Evolutionary conservation across 2,797 vertebrate species (phyloP), one percentile per base, ranked within the genome.

Genomic region (Sebastes itinus): DNA sequence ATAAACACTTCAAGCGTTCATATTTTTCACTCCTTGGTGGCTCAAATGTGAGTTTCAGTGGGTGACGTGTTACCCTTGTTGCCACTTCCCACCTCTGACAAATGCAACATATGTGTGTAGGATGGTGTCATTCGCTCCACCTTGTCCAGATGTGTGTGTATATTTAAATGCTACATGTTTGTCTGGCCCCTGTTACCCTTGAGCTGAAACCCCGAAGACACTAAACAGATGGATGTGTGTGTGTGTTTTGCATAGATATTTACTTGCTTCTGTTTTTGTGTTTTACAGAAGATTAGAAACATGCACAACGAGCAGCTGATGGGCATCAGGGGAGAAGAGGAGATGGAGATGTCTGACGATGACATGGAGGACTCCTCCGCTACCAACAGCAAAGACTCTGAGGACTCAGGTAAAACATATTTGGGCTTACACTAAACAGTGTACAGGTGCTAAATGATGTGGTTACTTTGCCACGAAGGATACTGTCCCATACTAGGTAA

Each of bases 281-380:
- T 80, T 71, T 93, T 89, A 18, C 95, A 98, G 98, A 97, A 98
- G 91, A 97, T 99, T 70, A 95, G 97, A 83, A 99, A 98, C 94
- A 96, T 98, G 92, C 97, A 99, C 89, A 99, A 97, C 1, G 98
- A 98, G 89, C 97, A 98, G 90, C 94, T 99, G 85, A 98, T 99
- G 97, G 97, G 97, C 78, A 98, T 98, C 92, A 96, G 97, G 16
- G 92, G 97, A 74, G 98, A 99, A 92, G 97, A 98, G 75, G 97
- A 98, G 90, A 99, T 99, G 98, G 98, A 99, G 86, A 98, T 99
- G 97, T 99, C 98, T 20, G 97, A 99, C 13, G 97, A 98, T 22
- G 98, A 98, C 93, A 97, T 97, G 93, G 97, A 97, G 87, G 96
- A 97, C 75, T 23, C 42, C 8, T 89, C 93, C 1, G 96, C 30